Base-by-base conservation (phyloP, 1,140 invertebrate species). In the Trachymyrmex cornetzi region DNA sequence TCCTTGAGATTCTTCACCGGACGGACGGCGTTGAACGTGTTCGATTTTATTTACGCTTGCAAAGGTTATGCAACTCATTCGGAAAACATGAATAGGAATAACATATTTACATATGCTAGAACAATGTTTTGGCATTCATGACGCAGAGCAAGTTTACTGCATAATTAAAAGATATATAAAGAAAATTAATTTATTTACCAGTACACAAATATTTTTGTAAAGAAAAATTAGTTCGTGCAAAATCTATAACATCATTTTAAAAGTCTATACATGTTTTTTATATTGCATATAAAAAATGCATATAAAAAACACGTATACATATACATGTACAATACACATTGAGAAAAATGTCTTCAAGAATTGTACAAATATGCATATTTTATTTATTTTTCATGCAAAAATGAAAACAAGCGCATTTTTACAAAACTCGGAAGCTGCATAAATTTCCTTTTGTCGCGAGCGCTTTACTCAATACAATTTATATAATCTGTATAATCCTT, bases 131-230 rank as follows among this genome's bases (percentile, higher is more conserved):
- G 30, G 9, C 22, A 9, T 57, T 59, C 11, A 34, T 5, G 19
- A 22, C n/a, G n/a, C n/a, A n/a, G 38, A 44, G 9, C 11, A n/a
- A 6, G 0, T 24, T 79, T 92, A 77, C 1, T 82, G 80, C 72
- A 57, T 22, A 61, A 48, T 12, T 38, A 59, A 44, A 72, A 72
- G 22, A 27, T 63, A 66, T 74, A 85, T 71, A 19, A 88, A 50
- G 16, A 50, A 61, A 86, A 38, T 22, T 57, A 16, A 22, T 11
- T 50, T 38, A 5, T 12, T 2, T n/a, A 11, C 1, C 1, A 38
- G n/a, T 5, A 14, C 38, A 5, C 4, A 19, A n/a, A 11, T 55
- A 6, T 34, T 59, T 16, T 57, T 14, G 14, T 1, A 14, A 57
- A 22, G 27, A 30, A 57, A 74, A 57, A 72, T 19, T n/a, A 22